phyloP scores from a whole-genome alignment of 1,140 invertebrate species.

The Polypedilum vanderplanki region DNA sequence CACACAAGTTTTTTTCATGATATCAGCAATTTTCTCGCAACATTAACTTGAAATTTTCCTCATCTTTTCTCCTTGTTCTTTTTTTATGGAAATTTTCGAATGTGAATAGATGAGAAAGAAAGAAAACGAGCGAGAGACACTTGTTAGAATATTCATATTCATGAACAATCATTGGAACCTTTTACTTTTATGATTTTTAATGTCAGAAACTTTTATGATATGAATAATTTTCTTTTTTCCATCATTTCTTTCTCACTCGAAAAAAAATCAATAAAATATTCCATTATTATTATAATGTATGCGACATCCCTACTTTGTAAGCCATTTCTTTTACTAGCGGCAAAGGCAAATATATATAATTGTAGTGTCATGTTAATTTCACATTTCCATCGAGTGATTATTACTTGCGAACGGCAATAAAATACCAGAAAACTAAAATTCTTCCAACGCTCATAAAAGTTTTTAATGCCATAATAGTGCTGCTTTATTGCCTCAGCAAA shows the following conservation, averaged over 20 bases:
- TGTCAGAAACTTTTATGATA: neutral
- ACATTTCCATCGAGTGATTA: conserved; percentile 4
- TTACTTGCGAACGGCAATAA: conserved; percentile 3
- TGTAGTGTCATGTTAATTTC: conserved; percentile 7
- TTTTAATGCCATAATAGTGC: neutral
- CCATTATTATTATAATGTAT: neutral
- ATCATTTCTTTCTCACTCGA: neutral
- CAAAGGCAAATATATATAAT: neutral
- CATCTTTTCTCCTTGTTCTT: neutral
- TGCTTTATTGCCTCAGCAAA: conserved; percentile 4
- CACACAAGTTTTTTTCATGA: conserved; percentile 14
- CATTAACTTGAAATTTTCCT: conserved; percentile 26
- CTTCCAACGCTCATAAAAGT: neutral
- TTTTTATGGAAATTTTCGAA: conserved; percentile 25
- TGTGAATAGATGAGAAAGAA: neutral
- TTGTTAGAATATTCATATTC: conserved; percentile 19
- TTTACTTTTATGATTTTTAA: neutral
- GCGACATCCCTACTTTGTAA: neutral
- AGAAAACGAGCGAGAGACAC: no score
- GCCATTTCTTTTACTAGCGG: neutral
- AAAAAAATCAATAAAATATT: neutral
- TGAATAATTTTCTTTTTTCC: neutral
- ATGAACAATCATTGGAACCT: conserved; percentile 4
- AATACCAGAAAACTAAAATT: neutral
- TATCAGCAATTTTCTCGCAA: conserved; percentile 26